Evolutionary conservation across 2,888 invertebrate genomes (phyloP).

Genomic region (Caenorhabditis sp.): DNA sequence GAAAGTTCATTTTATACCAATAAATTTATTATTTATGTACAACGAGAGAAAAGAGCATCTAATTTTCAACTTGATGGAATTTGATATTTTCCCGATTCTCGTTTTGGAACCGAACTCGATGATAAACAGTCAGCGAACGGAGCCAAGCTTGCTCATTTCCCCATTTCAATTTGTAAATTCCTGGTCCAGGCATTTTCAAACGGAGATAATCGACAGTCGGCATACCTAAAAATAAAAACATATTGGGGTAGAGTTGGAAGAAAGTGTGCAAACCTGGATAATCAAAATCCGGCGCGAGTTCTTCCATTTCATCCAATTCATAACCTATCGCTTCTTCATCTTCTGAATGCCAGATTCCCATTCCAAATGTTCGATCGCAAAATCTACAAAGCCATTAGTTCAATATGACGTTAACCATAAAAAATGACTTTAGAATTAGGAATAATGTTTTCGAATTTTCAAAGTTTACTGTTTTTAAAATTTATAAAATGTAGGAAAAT

Average conservation of each 20-base stretch:
- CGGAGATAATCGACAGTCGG: slow-evolving; percentile 57
- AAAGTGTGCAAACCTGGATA: too few species aligned
- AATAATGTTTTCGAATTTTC: too few species aligned
- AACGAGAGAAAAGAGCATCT: neutral
- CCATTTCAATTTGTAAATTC: slow-evolving; percentile 55
- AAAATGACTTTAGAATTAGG: too few species aligned
- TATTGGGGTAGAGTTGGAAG: too few species aligned
- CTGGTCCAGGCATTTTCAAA: slow-evolving; percentile 47
- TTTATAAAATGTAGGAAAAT: too few species aligned
- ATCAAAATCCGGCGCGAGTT: slow-evolving; percentile 54
- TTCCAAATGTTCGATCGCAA: slow-evolving; percentile 60
- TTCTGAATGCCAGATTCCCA: slow-evolving; percentile 53
- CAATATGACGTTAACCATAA: too few species aligned
- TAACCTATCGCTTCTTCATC: slow-evolving; percentile 22
- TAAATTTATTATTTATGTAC: neutral
- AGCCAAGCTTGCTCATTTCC: slow-evolving; percentile 63
- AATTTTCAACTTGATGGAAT: neutral
- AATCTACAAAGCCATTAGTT: slow-evolving; percentile 53
- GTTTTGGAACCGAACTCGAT: slow-evolving; percentile 54
- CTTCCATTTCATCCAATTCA: slow-evolving; percentile 46
- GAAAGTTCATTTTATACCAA: neutral
- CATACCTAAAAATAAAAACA: too few species aligned
- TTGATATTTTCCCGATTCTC: slow-evolving; percentile 39
- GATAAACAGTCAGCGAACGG: slow-evolving; percentile 51
- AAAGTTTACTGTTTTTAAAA: too few species aligned